A percentile compares a stretch with the other conserved stretches of the same genome.
Evolutionary conservation across 2,113 vertebrate genomes (phyloP).

Genomic region (Toxotes jaculatrix): DNA sequence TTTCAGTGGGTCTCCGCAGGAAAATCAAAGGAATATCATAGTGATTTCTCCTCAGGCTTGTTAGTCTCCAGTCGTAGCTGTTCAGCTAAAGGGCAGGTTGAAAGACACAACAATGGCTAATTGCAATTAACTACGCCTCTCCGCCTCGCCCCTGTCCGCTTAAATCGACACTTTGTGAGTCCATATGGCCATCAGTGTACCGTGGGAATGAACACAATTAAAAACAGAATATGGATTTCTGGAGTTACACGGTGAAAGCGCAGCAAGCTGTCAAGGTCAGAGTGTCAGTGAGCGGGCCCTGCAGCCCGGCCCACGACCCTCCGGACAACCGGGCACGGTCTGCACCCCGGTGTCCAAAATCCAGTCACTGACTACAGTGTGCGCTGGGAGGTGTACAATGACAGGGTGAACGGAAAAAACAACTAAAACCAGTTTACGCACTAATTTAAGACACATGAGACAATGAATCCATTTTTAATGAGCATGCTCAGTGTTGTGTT

Average conservation of each 20-base stretch:
- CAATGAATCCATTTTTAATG: neutral
- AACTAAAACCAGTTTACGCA: neutral
- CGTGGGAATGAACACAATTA: constrained; percentile 87
- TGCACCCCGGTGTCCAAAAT: constrained; percentile 2
- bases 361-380: neutral
- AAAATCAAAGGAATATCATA: constrained; percentile 70
- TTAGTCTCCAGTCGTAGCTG: constrained; percentile 72
- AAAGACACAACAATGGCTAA: constrained; percentile 85
- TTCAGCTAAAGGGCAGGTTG: constrained; percentile 75
- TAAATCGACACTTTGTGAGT: constrained; percentile 83
- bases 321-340: constrained; percentile 26
- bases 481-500: neutral
- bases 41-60: constrained; percentile 69
- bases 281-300: constrained; percentile 75
- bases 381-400: neutral
- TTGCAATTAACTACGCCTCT: constrained; percentile 85
- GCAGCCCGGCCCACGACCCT: constrained; percentile 25
- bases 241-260: constrained; percentile 75
- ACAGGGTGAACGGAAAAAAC: neutral
- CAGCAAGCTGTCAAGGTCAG: constrained; percentile 85
- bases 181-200: constrained; percentile 81
- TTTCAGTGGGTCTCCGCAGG: constrained; percentile 29
- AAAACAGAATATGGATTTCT: constrained; percentile 85
- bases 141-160: constrained; percentile 79
- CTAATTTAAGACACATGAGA: neutral